Evolutionary conservation across 1,140 invertebrate species (phyloP).

Genomic region (Acyrthosiphon pisum): DNA sequence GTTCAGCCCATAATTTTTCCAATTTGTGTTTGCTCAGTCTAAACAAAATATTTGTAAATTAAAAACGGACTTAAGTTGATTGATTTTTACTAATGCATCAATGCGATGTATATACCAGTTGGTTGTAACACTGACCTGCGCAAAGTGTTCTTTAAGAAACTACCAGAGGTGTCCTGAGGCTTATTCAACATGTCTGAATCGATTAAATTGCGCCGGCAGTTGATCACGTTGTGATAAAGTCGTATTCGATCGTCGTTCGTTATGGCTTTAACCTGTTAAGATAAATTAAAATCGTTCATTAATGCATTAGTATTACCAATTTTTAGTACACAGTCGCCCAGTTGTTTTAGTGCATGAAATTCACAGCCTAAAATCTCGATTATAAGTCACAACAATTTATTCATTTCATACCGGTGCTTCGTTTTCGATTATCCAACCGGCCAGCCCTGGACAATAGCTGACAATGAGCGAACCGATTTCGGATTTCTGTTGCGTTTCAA

Average conservation of each 20-base stretch:
- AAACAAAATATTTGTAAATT: slow-evolving; percentile 58
- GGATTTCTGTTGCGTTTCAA: slow-evolving; percentile 87
- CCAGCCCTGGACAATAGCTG: slow-evolving; percentile 85
- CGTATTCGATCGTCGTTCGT: slow-evolving; percentile 84
- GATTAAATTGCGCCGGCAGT: slow-evolving; percentile 80
- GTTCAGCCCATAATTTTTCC: slow-evolving; percentile 83
- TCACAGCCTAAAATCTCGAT: background rate
- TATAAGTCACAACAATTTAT: background rate
- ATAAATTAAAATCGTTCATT: background rate
- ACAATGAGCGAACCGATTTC: slow-evolving; percentile 93
- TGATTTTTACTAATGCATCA: background rate
- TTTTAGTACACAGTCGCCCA: background rate
- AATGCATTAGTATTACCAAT: background rate
- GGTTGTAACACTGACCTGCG: slow-evolving; percentile 66
- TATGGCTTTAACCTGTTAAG: slow-evolving; percentile 69
- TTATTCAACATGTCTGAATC: slow-evolving; percentile 83
- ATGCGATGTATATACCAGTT: background rate
- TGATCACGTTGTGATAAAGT: slow-evolving; percentile 81
- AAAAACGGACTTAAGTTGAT: background rate
- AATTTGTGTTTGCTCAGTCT: slow-evolving; percentile 86
- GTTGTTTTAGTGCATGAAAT: background rate
- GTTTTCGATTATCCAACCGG: slow-evolving; percentile 85
- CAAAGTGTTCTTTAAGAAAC: slow-evolving; percentile 87
- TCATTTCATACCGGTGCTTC: slow-evolving; percentile 69
- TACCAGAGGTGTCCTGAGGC: slow-evolving; percentile 77